Evolutionary conservation across 2,888 invertebrate genomes (phyloP).

Genomic region (Bruchidius siliquastri): DNA sequence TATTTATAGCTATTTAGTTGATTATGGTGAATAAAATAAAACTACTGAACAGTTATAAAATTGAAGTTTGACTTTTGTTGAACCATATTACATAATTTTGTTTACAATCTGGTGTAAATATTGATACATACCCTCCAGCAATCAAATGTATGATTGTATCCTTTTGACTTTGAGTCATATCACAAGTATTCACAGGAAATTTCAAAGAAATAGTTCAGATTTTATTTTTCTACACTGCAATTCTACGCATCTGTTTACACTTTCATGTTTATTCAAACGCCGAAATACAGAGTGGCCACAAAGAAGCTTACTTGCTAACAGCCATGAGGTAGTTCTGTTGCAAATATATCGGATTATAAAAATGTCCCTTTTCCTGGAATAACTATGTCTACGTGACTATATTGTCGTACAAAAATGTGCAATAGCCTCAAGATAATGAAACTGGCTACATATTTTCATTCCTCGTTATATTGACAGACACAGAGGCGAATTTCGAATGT

Average conservation of each 20-base stretch:
- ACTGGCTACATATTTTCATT: neutral
- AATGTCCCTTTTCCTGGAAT: constrained; percentile 2
- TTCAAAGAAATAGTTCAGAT: neutral
- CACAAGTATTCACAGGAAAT: constrained; percentile 27
- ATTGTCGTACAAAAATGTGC: neutral
- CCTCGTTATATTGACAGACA: neutral
- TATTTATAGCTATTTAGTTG: neutral
- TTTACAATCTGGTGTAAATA: constrained; percentile 11
- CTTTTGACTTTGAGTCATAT: constrained; percentile 72
- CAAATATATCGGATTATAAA: neutral
- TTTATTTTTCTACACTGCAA: constrained; percentile 1
- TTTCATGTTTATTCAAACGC: neutral
- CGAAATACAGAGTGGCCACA: neutral
- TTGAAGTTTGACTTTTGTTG: neutral
- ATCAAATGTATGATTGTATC: constrained; percentile 91
- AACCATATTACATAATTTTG: neutral
- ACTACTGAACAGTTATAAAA: neutral
- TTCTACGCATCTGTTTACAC: constrained; percentile 2
- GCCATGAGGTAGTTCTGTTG: neutral
- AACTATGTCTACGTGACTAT: constrained; percentile 33
- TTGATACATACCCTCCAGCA: constrained; percentile 84
- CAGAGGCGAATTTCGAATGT: neutral
- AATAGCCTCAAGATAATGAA: neutral
- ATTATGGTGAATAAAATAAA: neutral
- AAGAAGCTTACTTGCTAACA: neutral